Percentiles rank a stretch among this genome's conserved stretches.
phyloP scores from a whole-genome alignment of 2,113 vertebrate species.

The Etheostoma cragini region DNA sequence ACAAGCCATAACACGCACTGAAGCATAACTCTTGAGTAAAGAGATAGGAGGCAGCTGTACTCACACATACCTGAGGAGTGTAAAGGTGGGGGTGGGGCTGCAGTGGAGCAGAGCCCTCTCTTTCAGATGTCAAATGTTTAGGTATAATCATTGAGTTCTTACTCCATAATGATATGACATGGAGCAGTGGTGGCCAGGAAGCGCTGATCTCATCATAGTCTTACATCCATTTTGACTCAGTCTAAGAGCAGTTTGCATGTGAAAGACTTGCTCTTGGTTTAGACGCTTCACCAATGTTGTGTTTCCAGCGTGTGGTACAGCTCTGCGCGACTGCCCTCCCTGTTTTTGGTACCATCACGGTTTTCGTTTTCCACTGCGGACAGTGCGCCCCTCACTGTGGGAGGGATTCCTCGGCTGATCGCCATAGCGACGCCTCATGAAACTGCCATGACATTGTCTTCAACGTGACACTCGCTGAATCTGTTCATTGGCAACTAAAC shows the following conservation, averaged over 20 bases:
- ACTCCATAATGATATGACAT: neutral
- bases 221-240: neutral
- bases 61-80: conserved; percentile 69
- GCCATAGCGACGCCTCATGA: too few relatives aligned
- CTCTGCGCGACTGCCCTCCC: too few relatives aligned
- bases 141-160: neutral
- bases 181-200: neutral
- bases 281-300: neutral
- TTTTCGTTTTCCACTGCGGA: too few relatives aligned
- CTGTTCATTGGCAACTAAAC: too few relatives aligned
- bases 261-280: neutral
- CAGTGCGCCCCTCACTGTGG: too few relatives aligned
- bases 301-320: too few relatives aligned
- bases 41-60: conserved; percentile 57
- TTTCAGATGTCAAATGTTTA: neutral
- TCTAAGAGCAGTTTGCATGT: neutral
- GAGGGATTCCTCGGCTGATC: too few relatives aligned
- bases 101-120: conserved; percentile 2
- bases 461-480: too few relatives aligned
- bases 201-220: neutral
- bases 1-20: conserved; percentile 68
- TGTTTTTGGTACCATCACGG: too few relatives aligned
- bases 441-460: too few relatives aligned
- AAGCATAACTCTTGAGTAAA: conserved; percentile 52
- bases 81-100: conserved; percentile 56